phyloP scores from a whole-genome alignment of 2,113 vertebrate species.

The Gymnorhina tibicen region DNA sequence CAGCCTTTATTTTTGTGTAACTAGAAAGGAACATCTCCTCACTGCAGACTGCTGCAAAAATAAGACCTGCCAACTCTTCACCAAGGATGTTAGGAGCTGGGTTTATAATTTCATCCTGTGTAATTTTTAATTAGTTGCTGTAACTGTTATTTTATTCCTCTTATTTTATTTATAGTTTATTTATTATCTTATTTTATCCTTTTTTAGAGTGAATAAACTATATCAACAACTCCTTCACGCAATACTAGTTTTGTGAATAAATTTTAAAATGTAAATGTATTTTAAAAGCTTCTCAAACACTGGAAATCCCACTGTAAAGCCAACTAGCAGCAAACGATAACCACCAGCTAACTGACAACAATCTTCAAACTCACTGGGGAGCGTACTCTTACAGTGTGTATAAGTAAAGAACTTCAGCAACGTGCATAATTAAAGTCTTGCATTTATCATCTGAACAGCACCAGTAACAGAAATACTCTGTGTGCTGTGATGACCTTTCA shows the following conservation, averaged over 20 bases:
- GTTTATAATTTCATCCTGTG: not conserved
- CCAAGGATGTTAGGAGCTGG: not conserved
- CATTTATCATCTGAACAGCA: not conserved
- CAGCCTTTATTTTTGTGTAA: not conserved
- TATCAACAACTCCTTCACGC: not conserved
- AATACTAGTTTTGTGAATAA: not conserved
- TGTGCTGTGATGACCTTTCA: not conserved
- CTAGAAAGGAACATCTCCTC: not conserved
- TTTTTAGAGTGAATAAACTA: not conserved
- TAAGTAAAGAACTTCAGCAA: not conserved
- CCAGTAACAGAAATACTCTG: not conserved
- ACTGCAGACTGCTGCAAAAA: not conserved
- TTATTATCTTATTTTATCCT: not conserved
- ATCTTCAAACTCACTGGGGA: not conserved
- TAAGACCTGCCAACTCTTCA: not conserved
- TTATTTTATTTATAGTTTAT: not conserved
- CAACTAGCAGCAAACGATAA: not conserved
- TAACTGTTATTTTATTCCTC: not conserved
- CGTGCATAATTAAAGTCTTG: not conserved
- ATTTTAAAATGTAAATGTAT: not conserved
- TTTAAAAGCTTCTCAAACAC: not conserved
- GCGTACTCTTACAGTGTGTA: not conserved
- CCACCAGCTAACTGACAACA: not conserved
- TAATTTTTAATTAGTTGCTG: not conserved
- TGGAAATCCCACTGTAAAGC: not conserved